A percentile compares a stretch with the other conserved stretches of the same genome.
These are phyloP conservation scores for Akabosia matsudoensis DNA, from an alignment of 1,140 invertebrate genomes.

Conservation along the genomic window DNA sequence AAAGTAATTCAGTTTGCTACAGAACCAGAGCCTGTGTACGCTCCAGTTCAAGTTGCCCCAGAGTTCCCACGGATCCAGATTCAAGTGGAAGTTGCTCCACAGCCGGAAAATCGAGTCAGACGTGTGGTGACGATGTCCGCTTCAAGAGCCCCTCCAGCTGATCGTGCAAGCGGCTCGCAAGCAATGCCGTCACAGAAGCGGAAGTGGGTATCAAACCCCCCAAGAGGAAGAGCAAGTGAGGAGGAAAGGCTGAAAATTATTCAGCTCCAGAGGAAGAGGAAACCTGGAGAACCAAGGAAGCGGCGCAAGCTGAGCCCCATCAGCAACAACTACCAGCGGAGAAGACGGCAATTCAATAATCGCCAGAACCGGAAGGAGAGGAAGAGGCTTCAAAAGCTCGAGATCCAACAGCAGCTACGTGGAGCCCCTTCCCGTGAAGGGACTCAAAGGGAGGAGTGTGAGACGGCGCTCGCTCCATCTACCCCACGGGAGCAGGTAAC, in stretches of 20 bases:
- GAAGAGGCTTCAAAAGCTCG: too few species aligned
- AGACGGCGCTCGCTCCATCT: too few species aligned
- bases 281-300: not conserved
- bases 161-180: not conserved
- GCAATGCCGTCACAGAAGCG: not conserved
- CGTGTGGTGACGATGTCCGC: not conserved
- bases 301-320: not conserved
- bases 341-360: not conserved
- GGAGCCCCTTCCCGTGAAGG: too few species aligned
- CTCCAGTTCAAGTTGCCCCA: too few species aligned
- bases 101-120: too few species aligned
- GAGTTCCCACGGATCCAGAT: too few species aligned
- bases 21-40: too few species aligned
- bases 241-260: not conserved
- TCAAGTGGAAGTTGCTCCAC: too few species aligned
- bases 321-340: not conserved
- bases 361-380: not conserved
- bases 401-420: too few species aligned
- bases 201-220: constrained; percentile 1
- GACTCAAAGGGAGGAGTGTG: too few species aligned
- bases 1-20: too few species aligned
- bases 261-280: not conserved
- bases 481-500: too few species aligned
- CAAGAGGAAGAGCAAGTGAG: not conserved
- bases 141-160: not conserved